These are phyloP conservation scores for Nycticebus coucang DNA, from an alignment of 2,113 vertebrate species.

Conservation along the genomic window DNA sequence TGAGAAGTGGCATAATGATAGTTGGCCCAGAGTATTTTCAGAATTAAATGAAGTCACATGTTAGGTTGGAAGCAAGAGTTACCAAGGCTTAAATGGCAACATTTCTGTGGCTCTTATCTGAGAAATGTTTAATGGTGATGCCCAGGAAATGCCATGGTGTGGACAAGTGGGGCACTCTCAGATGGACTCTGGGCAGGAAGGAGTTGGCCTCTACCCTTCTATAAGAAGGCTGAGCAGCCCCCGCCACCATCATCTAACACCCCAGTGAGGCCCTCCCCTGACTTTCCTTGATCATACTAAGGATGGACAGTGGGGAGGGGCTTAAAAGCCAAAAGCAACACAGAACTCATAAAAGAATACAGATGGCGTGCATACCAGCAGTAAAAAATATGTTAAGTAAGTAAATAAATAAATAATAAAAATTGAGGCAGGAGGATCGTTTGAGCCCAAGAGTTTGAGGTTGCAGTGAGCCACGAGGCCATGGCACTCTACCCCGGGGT, in stretches of 20 bases:
- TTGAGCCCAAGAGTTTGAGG: too few relatives aligned
- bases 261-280: neutral
- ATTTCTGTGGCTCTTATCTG: neutral
- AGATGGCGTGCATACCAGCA: neutral
- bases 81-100: neutral
- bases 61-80: neutral
- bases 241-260: neutral
- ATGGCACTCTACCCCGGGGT: too few relatives aligned
- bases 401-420: neutral
- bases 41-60: neutral
- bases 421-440: neutral
- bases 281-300: neutral
- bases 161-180: neutral
- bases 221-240: neutral
- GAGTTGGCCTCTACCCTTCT: neutral
- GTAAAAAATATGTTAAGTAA: neutral
- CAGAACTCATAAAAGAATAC: neutral
- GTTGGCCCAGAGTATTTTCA: neutral
- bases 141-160: neutral
- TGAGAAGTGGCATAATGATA: neutral
- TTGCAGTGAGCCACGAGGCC: too few relatives aligned
- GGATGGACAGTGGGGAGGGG: neutral
- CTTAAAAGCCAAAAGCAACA: neutral
- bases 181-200: neutral
- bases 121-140: neutral